These are phyloP conservation scores for Hippocampus comes DNA, from an alignment of 2,113 vertebrate species.

Conservation along the genomic window DNA sequence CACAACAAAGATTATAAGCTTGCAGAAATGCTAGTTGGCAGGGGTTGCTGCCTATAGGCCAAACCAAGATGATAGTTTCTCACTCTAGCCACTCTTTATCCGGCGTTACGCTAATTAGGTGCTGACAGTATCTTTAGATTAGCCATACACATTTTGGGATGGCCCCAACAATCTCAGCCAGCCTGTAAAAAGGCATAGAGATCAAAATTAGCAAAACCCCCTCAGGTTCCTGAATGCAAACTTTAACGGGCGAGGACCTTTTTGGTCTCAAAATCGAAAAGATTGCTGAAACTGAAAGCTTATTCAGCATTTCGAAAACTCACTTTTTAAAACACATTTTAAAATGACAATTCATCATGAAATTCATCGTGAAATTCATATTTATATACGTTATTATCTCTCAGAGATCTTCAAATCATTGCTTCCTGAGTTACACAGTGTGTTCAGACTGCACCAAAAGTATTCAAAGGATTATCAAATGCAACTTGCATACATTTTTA, in stretches of 20 bases:
- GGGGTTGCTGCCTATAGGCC: background rate
- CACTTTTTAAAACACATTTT: background rate
- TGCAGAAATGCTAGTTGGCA: background rate
- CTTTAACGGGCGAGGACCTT: too few relatives aligned
- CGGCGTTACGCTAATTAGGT: background rate
- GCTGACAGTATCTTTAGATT: background rate
- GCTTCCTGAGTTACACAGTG: background rate
- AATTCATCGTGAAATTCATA: too few relatives aligned
- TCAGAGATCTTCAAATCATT: background rate
- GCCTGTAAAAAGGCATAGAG: background rate
- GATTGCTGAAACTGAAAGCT: background rate
- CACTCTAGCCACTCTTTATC: background rate
- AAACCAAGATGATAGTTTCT: background rate
- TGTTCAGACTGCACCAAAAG: slow-evolving; percentile 20
- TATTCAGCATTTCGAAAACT: background rate
- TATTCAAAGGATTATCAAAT: slow-evolving; percentile 52
- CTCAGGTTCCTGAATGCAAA: too few relatives aligned
- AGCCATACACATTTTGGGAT: background rate
- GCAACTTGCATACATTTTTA: slow-evolving; percentile 33
- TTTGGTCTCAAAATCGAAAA: background rate
- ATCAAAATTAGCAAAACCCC: background rate
- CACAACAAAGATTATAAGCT: background rate
- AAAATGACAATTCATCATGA: too few relatives aligned
- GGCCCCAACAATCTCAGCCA: background rate
- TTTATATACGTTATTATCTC: background rate